Evolutionary conservation across 2,113 vertebrate species (phyloP), one percentile per base, ranked within the genome.

Genomic region (Colinus virginianus): DNA sequence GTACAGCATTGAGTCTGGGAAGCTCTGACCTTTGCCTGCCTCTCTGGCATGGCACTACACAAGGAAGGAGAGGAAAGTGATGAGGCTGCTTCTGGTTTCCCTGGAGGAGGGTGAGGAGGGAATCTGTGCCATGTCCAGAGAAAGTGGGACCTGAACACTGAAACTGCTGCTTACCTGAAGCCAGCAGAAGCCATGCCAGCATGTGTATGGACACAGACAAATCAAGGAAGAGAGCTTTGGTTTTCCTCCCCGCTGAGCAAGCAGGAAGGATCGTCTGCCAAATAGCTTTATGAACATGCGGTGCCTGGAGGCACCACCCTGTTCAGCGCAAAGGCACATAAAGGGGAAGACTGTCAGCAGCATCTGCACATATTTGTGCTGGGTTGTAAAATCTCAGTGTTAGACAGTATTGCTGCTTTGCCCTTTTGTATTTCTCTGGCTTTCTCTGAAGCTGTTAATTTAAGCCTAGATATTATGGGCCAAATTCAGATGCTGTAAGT

Each of bases 131-230:
- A 0, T 26, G 78, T 71, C 43, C 51, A 19, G 62, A 84, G 51
- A 22, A 87, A 55, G 78, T 56, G 76, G 46, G 63, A 83, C 23
- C 28, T 9, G 7, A 63, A 26, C 36, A 38, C 7, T 23, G 59
- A 78, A 80, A 69, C 43, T 78, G 63, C 40, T 66, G 84, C 84
- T 92, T 56, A 68, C 80, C 85, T 90, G 80, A 82, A 90, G 49
- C 75, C 13, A 61, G 71, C 51, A 84, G 74, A 46, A 70, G 16
- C 90, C 48, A 1, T 11, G 61, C 43, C 53, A 74, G 56, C 61
- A 4, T 32, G 40, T 51, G 28, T 10, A 18, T 70, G 32, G 45
- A 36, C 43, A 55, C 32, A 45, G 36, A 84, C 45, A 78, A 51
- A 64, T 55, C 19, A 53, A 48, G 7, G 12, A 32, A 63, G 36